Conservation (phyloP, 1,140 invertebrate genomes). For the Hycleus cichorii region DNA sequence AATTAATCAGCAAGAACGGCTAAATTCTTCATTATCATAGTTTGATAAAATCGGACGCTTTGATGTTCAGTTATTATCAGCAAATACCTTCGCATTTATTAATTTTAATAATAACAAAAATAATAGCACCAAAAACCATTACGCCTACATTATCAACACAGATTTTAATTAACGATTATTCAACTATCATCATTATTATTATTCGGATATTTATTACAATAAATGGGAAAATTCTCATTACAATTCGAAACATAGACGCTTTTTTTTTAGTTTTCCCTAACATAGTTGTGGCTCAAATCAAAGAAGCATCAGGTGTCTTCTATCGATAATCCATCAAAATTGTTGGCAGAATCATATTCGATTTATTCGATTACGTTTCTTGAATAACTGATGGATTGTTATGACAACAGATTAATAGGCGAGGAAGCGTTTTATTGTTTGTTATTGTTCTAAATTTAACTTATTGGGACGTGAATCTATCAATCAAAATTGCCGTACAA, state of each 20-base stretch:
- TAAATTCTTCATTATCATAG: neutral
- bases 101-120: neutral
- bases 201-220: no score
- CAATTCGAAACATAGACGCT: no score
- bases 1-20: neutral
- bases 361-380: neutral
- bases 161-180: no score
- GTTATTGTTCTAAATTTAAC: neutral
- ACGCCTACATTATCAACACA: no score
- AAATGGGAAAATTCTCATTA: no score
- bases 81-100: neutral
- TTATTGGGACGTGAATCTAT: no score
- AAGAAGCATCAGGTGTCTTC: neutral
- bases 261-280: neutral
- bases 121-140: no score
- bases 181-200: no score
- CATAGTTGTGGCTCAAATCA: neutral
- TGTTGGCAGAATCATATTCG: neutral
- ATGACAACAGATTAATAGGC: neutral
- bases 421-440: neutral
- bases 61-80: neutral
- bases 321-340: neutral
- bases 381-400: neutral
- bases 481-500: no score
- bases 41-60: neutral